Evolutionary conservation across 2,888 invertebrate species (phyloP), one percentile per base, ranked within the genome.

Genomic region (Cryptus viduatorius): DNA sequence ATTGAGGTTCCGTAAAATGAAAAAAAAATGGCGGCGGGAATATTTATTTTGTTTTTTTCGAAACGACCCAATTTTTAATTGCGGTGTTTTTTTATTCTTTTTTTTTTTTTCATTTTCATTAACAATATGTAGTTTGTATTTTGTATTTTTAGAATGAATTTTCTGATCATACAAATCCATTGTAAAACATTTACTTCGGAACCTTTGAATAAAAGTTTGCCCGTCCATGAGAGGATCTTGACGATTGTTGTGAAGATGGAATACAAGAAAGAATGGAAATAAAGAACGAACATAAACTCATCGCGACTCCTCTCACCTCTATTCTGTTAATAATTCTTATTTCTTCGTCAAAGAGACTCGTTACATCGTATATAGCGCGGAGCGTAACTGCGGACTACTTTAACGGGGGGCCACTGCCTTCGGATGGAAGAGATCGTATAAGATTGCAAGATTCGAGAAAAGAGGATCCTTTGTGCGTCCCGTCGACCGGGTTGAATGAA

Each of bases 391-490:
- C 29, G 5, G 42, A 61, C 48, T 61, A 50, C 75, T 81, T 75
- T 68, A 69, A 73, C 29, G 42, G 4, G 42, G 4, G 24, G 64
- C 53, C 56, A 19, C 19, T 71, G 12, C 71, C 12, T 4, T 48
- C 4, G 31, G n/a, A 56, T 42, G 14, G 46, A 16, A 48, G n/a
- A 50, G 50, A 64, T 65, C 42, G 53, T 65, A 76, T 67, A 68
- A 81, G 50, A 76, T 81, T 71, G 61, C 50, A 68, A 64, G 53
- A 69, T 76, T 53, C 53, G 69, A 81, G 81, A 29, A 81, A 81
- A 73, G 72, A 80, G 37, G 67, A 67, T 61, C 61, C 80, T 80
- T 73, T 73, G 80, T 79, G 71, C 64, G 24, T 37, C 46, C 68
- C 42, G 46, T 48, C 75, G 72, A 65, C 65, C 50, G 46, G 31